Percentiles rank a stretch among this genome's conserved stretches.
phyloP scores from a whole-genome alignment of 2,113 vertebrate species.

The Trogon melanurus region DNA sequence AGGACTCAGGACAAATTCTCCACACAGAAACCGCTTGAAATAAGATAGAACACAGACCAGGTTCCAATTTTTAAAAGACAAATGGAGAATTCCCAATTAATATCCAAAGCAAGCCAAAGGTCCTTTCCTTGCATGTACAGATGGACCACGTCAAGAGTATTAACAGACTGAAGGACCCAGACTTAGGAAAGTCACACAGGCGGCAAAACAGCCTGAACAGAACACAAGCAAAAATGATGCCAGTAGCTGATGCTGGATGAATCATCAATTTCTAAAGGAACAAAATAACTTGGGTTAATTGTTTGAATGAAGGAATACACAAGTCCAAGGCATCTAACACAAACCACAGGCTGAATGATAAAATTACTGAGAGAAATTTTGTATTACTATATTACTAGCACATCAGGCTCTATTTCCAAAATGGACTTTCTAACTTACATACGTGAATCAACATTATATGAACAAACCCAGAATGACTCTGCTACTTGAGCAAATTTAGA shows the following conservation, averaged over 20 bases:
- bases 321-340: not conserved
- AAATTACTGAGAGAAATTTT: not conserved
- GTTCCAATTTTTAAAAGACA: not conserved
- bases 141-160: not conserved
- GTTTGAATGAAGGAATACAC: not conserved
- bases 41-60: accelerated
- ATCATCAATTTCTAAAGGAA: slow-evolving; percentile 1
- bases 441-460: not conserved
- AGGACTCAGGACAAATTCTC: not conserved
- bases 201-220: not conserved
- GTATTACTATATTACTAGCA: not conserved
- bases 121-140: not conserved
- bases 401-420: not conserved
- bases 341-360: not conserved
- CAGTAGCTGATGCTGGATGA: not conserved
- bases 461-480: not conserved
- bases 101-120: not conserved
- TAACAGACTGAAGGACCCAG: not conserved
- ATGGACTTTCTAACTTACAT: not conserved
- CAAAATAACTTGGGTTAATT: not conserved
- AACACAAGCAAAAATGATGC: not conserved
- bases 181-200: not conserved
- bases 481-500: not conserved
- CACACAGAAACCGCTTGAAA: not conserved
- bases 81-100: not conserved